Evolutionary conservation across 2,888 invertebrate species (phyloP), one percentile per base, ranked within the genome.

Genomic region (Chironomus tentans): DNA sequence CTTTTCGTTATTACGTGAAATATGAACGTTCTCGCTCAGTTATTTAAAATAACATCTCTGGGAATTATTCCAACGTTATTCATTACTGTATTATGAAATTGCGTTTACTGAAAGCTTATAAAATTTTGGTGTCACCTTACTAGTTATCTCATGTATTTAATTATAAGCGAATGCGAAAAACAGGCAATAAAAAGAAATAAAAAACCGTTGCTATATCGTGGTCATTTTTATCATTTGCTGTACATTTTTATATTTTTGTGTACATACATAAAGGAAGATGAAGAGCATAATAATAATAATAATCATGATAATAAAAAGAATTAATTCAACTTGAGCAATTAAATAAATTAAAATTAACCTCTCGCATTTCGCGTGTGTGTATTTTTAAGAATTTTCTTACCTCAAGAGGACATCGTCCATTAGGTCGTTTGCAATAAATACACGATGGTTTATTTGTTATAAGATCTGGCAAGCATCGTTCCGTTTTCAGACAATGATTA

Each of bases 381-480:
- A 6, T 38, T 38, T 38, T 38, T 38, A 10, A 10, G 10, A 38
- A 38, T 38, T n/a, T n/a, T 38, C 56, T 65, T 21, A 65, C 65
- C 65, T 65, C 22, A 10, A 65, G 4, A 13, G 21, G 18, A 22
- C 65, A 65, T 13, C 65, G 65, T 15, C 56, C 56, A 56, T 56
- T 56, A 56, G 56, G 56, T 56, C 56, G 56, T 24, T 65, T 65
- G 21, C 92, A 92, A 78, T 89, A 88, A 78, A 91, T 89, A 82
- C 92, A 93, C 77, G 91, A 86, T 6, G 92, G 92, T 78, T 86
- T 85, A 38, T 88, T 88, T n/a, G 88, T 87, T 73, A 83, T 81
- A 79, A 86, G 83, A 81, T 91, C 90, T 78, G 87, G 85, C 79
- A 93, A 84, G 81, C 93, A 92, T 71, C 87, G 87, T 82, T 91